Percentiles rank a stretch among this genome's conserved stretches.
Evolutionary conservation across 2,797 vertebrate genomes (phyloP).

Genomic region (Numenius phaeopus): DNA sequence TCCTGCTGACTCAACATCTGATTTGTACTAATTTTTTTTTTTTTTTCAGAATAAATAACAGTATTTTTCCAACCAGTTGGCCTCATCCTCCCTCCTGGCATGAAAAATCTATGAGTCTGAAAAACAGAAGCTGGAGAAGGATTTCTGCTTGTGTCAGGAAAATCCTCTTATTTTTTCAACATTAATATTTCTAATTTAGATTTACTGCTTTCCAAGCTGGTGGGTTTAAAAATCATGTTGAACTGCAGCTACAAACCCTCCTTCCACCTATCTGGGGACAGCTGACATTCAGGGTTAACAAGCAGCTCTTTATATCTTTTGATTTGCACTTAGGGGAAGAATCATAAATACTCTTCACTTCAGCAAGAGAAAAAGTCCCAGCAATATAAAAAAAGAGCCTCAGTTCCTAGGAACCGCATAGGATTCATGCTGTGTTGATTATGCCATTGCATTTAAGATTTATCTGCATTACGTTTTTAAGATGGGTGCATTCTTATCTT

Average conservation of each 20-base stretch:
- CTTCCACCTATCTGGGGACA: neutral
- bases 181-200: neutral
- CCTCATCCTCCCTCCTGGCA: neutral
- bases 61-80: neutral
- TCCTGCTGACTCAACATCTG: neutral
- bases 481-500: neutral
- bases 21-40: neutral
- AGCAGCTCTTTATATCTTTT: neutral
- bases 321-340: neutral
- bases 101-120: neutral
- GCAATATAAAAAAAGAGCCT: neutral
- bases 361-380: neutral
- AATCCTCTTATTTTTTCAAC: neutral
- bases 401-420: neutral
- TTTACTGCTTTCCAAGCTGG: neutral
- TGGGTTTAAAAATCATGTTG: neutral
- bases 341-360: slow-evolving; percentile 1
- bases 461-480: neutral
- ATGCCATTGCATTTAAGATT: neutral
- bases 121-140: neutral
- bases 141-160: neutral
- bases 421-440: neutral
- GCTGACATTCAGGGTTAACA: neutral
- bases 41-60: neutral
- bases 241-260: neutral